Evolutionary conservation across 2,888 invertebrate genomes (phyloP), one percentile per base, ranked within the genome.

Genomic region (Chrysolina americana): DNA sequence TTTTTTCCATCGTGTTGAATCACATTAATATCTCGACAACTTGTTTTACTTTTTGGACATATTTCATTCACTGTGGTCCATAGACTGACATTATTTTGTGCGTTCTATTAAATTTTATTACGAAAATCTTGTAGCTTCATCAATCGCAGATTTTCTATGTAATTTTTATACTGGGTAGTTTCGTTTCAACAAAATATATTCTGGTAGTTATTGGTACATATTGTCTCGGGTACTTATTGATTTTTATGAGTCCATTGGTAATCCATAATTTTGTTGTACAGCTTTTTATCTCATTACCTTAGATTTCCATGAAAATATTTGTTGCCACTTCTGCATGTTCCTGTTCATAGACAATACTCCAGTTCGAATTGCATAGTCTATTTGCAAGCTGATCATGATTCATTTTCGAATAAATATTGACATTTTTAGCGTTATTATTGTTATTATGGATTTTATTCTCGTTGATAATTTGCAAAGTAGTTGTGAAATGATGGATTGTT

Each of bases 171-270:
- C n/a, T n/a, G n/a, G n/a, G n/a, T n/a, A n/a, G n/a, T n/a, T n/a
- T n/a, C n/a, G n/a, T n/a, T n/a, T n/a, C 19, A 65, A 48, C 15
- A n/a, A 11, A 15, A 44, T 17, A 47, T 65, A 47, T 19, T 47
- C 48, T 8, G 65, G 65, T 44, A 65, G 65, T 47, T 65, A 17
- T 15, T 65, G 53, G n/a, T 68, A 68, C 68, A 53, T 68, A 28
- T 50, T 50, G 53, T 56, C 53, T 23, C 68, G 68, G 28, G n/a
- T 68, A 53, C 53, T 68, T 4, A 65, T 65, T 21, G 65, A 44
- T 47, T n/a, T 44, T 65, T 47, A 65, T 44, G 36, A 65, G 28
- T 44, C 65, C 68, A 48, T 68, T 68, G 53, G 68, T 68, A 23
- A 50, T 68, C 68, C 68, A 68, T 68, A 17, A 23, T 53, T 28